A percentile compares a stretch with the other conserved stretches of the same genome.
These are phyloP conservation scores for Patella ulyssiponensis DNA, from an alignment of 2,888 invertebrate genomes.

Conservation along the genomic window DNA sequence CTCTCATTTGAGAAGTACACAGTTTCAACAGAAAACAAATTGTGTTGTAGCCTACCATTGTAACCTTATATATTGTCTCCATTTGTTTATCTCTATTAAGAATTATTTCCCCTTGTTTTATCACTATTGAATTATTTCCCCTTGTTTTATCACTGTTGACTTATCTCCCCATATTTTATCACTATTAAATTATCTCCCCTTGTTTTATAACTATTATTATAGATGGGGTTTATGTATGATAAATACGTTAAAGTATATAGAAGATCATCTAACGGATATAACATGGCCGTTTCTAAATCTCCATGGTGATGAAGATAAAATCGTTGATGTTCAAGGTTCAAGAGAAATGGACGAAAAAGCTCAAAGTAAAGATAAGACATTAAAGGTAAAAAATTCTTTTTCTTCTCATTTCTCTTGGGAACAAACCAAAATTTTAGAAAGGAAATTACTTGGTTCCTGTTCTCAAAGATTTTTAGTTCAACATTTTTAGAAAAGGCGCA, in stretches of 20 bases:
- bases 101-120: background rate
- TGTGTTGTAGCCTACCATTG: background rate
- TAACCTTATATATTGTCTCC: background rate
- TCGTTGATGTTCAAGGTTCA: conserved; percentile 68
- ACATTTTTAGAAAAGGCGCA: too few relatives aligned
- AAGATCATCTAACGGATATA: conserved; percentile 52
- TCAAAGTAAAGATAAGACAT: conserved; percentile 63
- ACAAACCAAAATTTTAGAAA: too few relatives aligned
- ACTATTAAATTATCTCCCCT: background rate
- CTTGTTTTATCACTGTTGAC: background rate
- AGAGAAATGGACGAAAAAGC: conserved; percentile 59
- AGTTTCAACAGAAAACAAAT: background rate
- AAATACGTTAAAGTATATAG: conserved; percentile 57
- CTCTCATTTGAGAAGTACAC: too few relatives aligned
- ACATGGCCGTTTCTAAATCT: conserved; percentile 68
- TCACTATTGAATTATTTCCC: background rate
- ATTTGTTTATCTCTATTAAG: background rate
- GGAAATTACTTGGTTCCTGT: too few relatives aligned
- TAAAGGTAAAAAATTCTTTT: conserved; percentile 56
- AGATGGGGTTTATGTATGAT: conserved; percentile 66
- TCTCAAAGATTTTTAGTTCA: too few relatives aligned
- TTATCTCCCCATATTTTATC: background rate
- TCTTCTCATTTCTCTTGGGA: too few relatives aligned
- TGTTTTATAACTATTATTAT: conserved; percentile 11
- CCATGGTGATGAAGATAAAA: conserved; percentile 69